phyloP scores from a whole-genome alignment of 2,888 invertebrate species.

The Listrodromus nycthemerus region DNA sequence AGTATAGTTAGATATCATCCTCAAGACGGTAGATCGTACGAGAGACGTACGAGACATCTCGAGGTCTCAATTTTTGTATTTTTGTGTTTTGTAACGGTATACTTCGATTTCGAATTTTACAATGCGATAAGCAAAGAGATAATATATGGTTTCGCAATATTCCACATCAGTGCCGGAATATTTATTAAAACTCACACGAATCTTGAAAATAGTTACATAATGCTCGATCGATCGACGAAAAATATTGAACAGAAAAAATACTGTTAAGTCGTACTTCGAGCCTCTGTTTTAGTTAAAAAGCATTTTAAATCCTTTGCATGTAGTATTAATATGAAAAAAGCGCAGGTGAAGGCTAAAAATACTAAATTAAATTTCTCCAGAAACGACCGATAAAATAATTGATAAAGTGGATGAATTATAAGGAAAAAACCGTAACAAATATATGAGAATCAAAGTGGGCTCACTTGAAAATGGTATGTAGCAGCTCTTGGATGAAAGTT shows the following conservation, averaged over 20 bases:
- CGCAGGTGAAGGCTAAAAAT: neutral
- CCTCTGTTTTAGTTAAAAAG: slow-evolving; percentile 29
- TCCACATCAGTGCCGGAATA: neutral
- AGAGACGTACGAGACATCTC: too few relatives aligned
- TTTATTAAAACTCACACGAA: slow-evolving; percentile 1
- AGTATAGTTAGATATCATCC: too few relatives aligned
- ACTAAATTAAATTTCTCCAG: neutral
- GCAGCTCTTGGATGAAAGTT: slow-evolving; percentile 81
- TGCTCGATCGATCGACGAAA: neutral
- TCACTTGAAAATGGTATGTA: slow-evolving; percentile 82
- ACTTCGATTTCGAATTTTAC: neutral
- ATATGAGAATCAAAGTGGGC: slow-evolving; percentile 51
- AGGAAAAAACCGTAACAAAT: slow-evolving; percentile 4
- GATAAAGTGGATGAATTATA: slow-evolving; percentile 5
- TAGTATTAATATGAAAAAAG: neutral
- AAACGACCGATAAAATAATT: too few relatives aligned
- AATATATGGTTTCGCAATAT: neutral
- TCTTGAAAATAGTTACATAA: too few relatives aligned
- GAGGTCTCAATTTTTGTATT: slow-evolving; percentile 5
- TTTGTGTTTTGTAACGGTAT: too few relatives aligned
- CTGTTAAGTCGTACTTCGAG: slow-evolving; percentile 5
- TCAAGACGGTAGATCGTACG: too few relatives aligned
- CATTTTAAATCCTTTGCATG: slow-evolving; percentile 24
- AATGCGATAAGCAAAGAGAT: slow-evolving; percentile 6
- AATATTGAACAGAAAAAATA: slow-evolving; percentile 2